Conservation (phyloP, 2,113 vertebrate genomes). For the Orcinus orca region DNA sequence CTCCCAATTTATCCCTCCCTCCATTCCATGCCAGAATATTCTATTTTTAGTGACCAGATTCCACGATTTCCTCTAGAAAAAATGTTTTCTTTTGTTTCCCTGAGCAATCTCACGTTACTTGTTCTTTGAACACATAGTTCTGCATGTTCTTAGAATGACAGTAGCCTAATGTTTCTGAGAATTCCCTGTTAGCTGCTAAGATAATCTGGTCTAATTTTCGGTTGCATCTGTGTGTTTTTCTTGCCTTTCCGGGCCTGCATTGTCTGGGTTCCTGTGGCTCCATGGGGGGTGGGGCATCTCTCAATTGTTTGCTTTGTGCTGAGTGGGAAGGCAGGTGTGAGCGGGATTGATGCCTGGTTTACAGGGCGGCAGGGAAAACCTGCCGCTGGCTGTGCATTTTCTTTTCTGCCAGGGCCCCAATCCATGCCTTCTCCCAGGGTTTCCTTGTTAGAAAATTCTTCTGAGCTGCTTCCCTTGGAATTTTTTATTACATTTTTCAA, state of each 20-base stretch:
- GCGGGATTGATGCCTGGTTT: background rate
- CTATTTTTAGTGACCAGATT: conserved; percentile 1
- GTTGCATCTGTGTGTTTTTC: background rate
- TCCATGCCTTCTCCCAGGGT: background rate
- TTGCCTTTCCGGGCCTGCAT: background rate
- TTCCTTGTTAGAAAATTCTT: conserved; percentile 1
- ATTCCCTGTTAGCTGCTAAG: background rate
- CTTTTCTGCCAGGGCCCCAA: background rate
- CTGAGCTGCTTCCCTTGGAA: background rate
- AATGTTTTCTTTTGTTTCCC: conserved; percentile 31
- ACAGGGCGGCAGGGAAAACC: background rate
- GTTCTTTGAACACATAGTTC: background rate
- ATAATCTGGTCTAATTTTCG: background rate
- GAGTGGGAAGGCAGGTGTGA: background rate
- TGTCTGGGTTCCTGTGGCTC: background rate
- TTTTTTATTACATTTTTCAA: conserved; percentile 29
- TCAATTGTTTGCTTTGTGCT: background rate
- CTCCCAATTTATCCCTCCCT: background rate
- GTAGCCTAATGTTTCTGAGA: background rate
- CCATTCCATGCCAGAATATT: background rate
- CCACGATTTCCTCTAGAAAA: background rate
- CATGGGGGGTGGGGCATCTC: background rate
- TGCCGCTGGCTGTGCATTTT: background rate
- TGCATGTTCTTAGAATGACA: background rate
- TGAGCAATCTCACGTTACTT: background rate